Percentiles rank a stretch among this genome's conserved stretches.
phyloP scores from a whole-genome alignment of 2,113 vertebrate species.

The Perca fluviatilis region DNA sequence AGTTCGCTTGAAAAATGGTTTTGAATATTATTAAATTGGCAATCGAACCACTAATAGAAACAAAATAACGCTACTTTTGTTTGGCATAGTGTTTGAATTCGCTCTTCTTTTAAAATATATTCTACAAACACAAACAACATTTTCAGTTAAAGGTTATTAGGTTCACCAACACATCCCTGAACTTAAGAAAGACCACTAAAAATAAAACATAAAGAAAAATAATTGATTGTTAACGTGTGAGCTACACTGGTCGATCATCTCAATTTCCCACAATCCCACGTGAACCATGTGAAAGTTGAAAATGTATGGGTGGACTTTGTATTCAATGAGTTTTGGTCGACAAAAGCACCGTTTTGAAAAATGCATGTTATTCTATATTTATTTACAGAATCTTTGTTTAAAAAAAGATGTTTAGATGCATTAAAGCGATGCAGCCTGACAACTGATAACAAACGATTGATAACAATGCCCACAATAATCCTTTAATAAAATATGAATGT shows the following conservation, averaged over 20 bases:
- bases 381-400: neutral
- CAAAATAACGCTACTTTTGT: neutral
- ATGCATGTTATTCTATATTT: neutral
- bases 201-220: neutral
- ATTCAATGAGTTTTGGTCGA: neutral
- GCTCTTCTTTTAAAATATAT: neutral
- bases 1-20: neutral
- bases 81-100: neutral
- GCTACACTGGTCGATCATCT: neutral
- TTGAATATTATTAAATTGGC: neutral
- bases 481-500: neutral
- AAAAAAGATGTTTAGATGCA: neutral
- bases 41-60: neutral
- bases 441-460: neutral
- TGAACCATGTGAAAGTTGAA: neutral
- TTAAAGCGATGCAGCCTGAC: neutral
- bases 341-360: neutral
- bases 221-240: neutral
- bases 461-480: neutral
- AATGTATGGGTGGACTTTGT: neutral
- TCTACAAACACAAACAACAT: neutral
- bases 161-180: neutral
- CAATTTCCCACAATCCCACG: neutral
- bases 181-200: neutral
- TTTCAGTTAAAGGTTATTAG: too few species aligned